Conservation (phyloP, 2,797 vertebrate species). For the Odontamblyopus lacepedii region DNA sequence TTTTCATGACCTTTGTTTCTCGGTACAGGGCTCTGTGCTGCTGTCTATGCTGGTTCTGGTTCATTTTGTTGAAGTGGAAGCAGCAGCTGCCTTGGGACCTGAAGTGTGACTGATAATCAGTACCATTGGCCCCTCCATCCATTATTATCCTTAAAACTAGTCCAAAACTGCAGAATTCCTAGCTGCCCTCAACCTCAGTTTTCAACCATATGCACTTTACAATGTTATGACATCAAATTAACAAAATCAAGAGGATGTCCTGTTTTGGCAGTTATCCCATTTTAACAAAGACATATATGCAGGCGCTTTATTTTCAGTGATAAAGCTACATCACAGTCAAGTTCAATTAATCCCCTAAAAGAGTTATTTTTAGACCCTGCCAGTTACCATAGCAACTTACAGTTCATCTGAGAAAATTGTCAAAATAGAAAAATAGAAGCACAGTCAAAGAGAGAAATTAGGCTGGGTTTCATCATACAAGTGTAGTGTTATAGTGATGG, state of each 20-base stretch:
- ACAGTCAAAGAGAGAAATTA: constrained; percentile 19
- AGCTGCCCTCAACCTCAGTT: not conserved
- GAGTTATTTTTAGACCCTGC: constrained; percentile 71
- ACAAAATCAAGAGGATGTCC: not conserved
- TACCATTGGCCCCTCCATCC: not conserved
- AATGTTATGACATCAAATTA: not conserved
- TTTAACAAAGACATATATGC: constrained; percentile 10
- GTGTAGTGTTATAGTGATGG: not conserved
- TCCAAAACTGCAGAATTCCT: not conserved
- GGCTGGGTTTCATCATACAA: not conserved
- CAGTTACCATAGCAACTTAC: constrained; percentile 70
- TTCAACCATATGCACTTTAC: not conserved
- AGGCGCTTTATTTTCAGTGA: constrained; percentile 30
- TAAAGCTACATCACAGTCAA: constrained; percentile 45
- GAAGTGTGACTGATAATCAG: too few species aligned
- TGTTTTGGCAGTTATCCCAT: not conserved
- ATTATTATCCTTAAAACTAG: not conserved
- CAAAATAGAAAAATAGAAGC: constrained; percentile 48
- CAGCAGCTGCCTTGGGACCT: too few species aligned
- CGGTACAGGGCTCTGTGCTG: too few species aligned
- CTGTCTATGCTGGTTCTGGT: too few species aligned
- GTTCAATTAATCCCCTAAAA: constrained; percentile 65
- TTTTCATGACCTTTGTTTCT: too few species aligned
- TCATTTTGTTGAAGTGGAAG: too few species aligned
- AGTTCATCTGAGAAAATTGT: constrained; percentile 39